Conservation (phyloP, 2,113 vertebrate species). For the Rutilus rutilus region DNA sequence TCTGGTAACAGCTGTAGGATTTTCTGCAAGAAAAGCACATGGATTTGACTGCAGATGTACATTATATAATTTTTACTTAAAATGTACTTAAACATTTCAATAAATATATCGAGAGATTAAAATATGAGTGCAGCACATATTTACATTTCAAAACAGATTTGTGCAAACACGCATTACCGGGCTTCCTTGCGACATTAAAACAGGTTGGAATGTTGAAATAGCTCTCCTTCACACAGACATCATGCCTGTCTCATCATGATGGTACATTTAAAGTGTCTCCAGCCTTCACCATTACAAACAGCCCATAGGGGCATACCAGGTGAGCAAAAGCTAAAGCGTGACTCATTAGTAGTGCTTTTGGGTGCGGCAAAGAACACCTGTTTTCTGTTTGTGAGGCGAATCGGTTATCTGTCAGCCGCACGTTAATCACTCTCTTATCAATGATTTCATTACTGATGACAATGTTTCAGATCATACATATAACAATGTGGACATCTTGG, state of each 20-base stretch:
- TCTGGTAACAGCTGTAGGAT: conserved; percentile 97
- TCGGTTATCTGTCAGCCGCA: conserved; percentile 13
- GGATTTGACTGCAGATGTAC: background rate
- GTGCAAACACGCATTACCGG: background rate
- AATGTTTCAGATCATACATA: background rate
- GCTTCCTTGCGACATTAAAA: background rate
- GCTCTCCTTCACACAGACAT: background rate
- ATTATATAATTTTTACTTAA: background rate
- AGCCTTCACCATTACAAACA: background rate
- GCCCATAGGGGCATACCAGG: background rate
- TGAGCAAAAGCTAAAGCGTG: background rate
- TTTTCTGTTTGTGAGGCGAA: background rate
- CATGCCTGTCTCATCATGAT: background rate
- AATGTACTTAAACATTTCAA: background rate
- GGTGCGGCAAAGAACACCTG: conserved; percentile 33
- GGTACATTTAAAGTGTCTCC: background rate
- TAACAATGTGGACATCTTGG: background rate
- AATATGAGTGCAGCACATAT: background rate
- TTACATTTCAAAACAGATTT: conserved; percentile 10
- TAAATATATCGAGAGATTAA: background rate
- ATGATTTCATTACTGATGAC: background rate
- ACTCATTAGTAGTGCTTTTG: background rate
- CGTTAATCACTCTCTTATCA: background rate
- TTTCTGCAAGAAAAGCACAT: conserved; percentile 80
- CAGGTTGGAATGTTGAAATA: conserved; percentile 18